Evolutionary conservation across 2,113 vertebrate species (phyloP).

Genomic region (Sprattus sprattus): DNA sequence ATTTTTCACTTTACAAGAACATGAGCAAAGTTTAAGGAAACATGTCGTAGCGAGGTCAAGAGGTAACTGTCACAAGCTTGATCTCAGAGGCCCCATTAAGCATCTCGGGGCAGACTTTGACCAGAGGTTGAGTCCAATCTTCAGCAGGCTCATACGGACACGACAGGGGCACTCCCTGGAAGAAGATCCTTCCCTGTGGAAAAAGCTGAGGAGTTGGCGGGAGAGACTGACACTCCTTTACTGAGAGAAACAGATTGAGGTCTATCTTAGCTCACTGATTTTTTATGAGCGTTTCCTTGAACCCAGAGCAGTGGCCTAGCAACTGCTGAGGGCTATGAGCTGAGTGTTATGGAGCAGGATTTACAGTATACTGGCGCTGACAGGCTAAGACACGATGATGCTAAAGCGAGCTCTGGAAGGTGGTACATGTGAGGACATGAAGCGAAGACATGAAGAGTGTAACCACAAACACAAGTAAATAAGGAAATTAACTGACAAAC

Average conservation of each 20-base stretch:
- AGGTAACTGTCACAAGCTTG: not conserved
- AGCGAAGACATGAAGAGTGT: not conserved
- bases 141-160: slow-evolving; percentile 40
- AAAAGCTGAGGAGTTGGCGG: slow-evolving; percentile 48
- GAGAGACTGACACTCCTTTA: not conserved
- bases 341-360: not conserved
- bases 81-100: not conserved
- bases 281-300: not conserved
- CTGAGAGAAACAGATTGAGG: not conserved
- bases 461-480: not conserved
- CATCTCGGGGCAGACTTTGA: slow-evolving; percentile 51
- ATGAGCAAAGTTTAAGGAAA: not conserved
- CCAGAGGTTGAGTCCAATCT: slow-evolving; percentile 56
- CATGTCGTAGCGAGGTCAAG: not conserved
- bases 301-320: not conserved
- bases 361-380: not conserved
- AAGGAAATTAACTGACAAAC: not conserved
- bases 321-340: not conserved
- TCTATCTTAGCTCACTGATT: not conserved
- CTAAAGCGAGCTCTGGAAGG: not conserved
- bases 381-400: slow-evolving; percentile 7
- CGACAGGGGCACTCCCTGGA: slow-evolving; percentile 39
- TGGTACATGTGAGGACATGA: not conserved
- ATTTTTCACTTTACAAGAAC: not conserved
- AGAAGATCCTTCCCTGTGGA: slow-evolving; percentile 20